Evolutionary conservation across 2,888 invertebrate species (phyloP).

Genomic region (Campoplex capitator): DNA sequence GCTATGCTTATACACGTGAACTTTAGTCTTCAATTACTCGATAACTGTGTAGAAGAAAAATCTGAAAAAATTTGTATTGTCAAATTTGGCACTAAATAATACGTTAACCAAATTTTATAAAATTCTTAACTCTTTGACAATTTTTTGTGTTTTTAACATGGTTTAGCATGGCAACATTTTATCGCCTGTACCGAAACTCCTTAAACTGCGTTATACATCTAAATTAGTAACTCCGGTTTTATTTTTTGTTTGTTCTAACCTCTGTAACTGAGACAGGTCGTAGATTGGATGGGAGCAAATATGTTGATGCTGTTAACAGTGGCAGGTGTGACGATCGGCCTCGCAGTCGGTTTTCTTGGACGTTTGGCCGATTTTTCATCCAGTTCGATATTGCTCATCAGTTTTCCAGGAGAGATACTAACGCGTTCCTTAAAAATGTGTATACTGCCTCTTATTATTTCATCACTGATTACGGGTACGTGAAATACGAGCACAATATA

Average conservation of each 20-base stretch:
- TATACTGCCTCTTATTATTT: slow-evolving; percentile 89
- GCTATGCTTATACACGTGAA: no score
- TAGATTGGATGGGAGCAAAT: slow-evolving; percentile 85
- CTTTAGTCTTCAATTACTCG: no score
- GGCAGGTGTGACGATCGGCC: slow-evolving; percentile 86
- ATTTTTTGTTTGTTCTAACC: neutral
- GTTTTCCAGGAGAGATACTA: slow-evolving; percentile 89
- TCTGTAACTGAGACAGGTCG: slow-evolving; percentile 72
- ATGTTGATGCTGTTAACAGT: slow-evolving; percentile 87
- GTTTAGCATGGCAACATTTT: no score
- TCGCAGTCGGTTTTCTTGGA: slow-evolving; percentile 86
- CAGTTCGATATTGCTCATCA: slow-evolving; percentile 86
- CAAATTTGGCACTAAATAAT: no score
- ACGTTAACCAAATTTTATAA: no score
- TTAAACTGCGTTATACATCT: neutral
- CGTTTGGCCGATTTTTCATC: slow-evolving; percentile 84
- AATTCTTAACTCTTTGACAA: no score
- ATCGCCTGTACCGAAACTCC: no score
- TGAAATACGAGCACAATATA: neutral
- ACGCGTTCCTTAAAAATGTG: slow-evolving; percentile 90
- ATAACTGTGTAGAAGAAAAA: no score
- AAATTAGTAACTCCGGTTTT: neutral
- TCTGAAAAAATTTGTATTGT: no score
- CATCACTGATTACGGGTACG: slow-evolving; percentile 88
- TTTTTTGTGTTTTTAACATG: no score